Evolutionary conservation across 2,888 invertebrate species (phyloP), one percentile per base, ranked within the genome.

Genomic region (Pollenia angustigena): DNA sequence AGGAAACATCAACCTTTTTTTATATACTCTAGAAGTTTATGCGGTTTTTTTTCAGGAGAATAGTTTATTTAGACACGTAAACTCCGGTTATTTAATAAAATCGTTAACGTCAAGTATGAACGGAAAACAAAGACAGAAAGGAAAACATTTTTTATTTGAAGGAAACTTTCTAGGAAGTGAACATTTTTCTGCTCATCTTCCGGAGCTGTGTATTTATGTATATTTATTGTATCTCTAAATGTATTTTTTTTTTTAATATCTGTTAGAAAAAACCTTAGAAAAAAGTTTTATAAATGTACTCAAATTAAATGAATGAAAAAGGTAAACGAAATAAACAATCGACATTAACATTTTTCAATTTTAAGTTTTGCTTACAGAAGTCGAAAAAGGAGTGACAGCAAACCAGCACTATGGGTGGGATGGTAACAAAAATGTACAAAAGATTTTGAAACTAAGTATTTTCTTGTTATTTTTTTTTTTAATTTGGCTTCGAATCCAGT

Each of bases 1-100:
- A 66, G 75, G 58, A 74, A 75, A n/a, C 50, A 23, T 66, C 54
- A 64, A 62, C 66, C 81, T 76, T 81, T 81, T 85, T 80, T 85
- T 66, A 10, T 68, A 60, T 32, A 62, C n/a, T 60, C 84, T 79
- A 46, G 69, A 69, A 50, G 72, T 71, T 71, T 69, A 56, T 82
- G 60, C 48, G 69, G n/a, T n/a, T 82, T 23, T 72, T 78, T 78
- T 85, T 81, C 62, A 64, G 74, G 72, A 16, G 40, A 66, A 85
- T 69, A 68, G 81, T 66, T 76, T 76, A 58, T 66, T 11, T n/a
- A 50, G 44, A 60, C 60, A 69, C 79, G 68, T 69, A 85, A 85
- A 75, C 80, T 58, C 48, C 40, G 56, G 71, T 71, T 75, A 80
- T 69, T 75, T 62, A 69, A 85, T 64, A 72, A 68, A 72, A 58